phyloP scores from a whole-genome alignment of 2,888 invertebrate species.

The Cataglyphis altisquamis region DNA sequence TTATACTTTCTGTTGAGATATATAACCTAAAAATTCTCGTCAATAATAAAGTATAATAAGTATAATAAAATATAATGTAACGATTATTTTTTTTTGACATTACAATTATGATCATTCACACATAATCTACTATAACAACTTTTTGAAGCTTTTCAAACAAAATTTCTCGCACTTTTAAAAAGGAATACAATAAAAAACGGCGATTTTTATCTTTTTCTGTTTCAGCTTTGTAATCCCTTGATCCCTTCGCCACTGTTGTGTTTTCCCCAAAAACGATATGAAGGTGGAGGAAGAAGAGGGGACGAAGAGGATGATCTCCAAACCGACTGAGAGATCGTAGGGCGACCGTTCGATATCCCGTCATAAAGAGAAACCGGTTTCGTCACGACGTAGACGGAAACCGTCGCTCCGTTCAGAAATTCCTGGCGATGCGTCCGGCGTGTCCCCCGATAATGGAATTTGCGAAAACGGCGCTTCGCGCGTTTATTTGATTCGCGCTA shows the following conservation, averaged over 20 bases:
- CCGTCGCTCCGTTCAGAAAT: conserved; percentile 70
- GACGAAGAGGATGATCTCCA: conserved; percentile 26
- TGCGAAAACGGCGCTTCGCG: conserved; percentile 56
- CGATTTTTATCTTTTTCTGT: background rate
- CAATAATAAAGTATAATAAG: background rate
- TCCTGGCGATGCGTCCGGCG: conserved; percentile 48
- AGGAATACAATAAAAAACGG: conserved; percentile 5
- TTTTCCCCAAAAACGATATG: conserved; percentile 33
- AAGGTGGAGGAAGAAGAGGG: conserved; percentile 9
- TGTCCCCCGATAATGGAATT: conserved; percentile 60
- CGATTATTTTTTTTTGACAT: background rate
- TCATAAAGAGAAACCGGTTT: conserved; percentile 77
- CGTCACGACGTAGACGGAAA: conserved; percentile 74
- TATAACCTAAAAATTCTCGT: background rate
- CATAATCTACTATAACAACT: background rate
- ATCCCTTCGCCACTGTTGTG: conserved; percentile 29
- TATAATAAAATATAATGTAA: background rate
- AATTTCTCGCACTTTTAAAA: background rate
- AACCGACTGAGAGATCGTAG: conserved; percentile 66
- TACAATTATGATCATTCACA: background rate
- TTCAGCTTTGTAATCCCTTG: conserved; percentile 14
- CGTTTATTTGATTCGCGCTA: conserved; percentile 44
- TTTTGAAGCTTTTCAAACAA: background rate
- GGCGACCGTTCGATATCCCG: conserved; percentile 71
- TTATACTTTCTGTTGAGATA: background rate